Evolutionary conservation across 2,113 vertebrate genomes (phyloP), one percentile per base, ranked within the genome.

Genomic region (Castor canadensis): DNA sequence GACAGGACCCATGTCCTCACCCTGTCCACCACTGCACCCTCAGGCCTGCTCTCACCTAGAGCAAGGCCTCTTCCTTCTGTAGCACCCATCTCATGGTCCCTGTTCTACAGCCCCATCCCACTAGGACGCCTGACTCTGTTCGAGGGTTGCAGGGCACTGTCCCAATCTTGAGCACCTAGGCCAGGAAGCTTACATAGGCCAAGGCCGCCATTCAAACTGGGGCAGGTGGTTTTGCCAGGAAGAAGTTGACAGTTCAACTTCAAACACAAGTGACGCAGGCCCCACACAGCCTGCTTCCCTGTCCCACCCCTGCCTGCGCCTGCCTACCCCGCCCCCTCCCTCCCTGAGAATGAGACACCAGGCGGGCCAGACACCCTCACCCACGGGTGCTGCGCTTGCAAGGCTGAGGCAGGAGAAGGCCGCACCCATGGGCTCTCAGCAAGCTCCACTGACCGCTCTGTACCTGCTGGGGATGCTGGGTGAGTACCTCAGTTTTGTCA

Each of bases 231-330:
- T 96, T 95, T 30, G 45, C 95, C 45, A 1, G 71, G 93, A 97
- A 97, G 97, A 96, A 97, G 93, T 93, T 12, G 94, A 96, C 96
- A 91, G 95, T 95, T 87, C 96, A 95, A 92, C 97, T 98, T 98
- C 97, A 98, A 97, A 97, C 28, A 38, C 79, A 1, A 0, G 52
- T 98, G 98, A 98, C 98, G 98, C 96, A 97, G 72, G 96, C 96
- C 97, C 94, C 96, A 84, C 95, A 89, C 97, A 72, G 95, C 93
- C 96, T 15, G 67, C 79, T 60, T 30, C 92, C 95, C 89, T 58
- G 4, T 26, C 87, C 69, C 95, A 64, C 60, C 89, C 91, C 92
- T 40, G 77, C 80, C 20, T 10, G 32, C 43, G 69, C 69, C 92
- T 40, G 79, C 84, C 17, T 9, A 24, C 38, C 89, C 67, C 38